Percentiles rank a stretch among this genome's conserved stretches.
These are phyloP conservation scores for Drosophila cardini DNA, from an alignment of 1,140 invertebrate genomes.

Conservation along the genomic window DNA sequence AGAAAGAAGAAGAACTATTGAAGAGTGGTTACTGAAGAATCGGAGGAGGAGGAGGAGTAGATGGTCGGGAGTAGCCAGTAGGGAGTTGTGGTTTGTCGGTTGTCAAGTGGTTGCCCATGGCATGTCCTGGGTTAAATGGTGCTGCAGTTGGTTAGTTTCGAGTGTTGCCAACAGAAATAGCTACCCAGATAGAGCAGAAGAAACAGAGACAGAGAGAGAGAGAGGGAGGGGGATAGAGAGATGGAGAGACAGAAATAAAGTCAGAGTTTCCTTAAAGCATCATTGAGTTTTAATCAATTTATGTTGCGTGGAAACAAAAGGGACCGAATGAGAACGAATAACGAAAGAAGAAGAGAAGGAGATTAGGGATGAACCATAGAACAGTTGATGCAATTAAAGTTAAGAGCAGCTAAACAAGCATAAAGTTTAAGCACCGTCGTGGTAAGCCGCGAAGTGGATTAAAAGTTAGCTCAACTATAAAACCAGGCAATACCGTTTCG, in stretches of 20 bases:
- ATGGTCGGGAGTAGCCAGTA: too few relatives aligned
- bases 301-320: conserved; percentile 19
- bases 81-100: conserved; percentile 15
- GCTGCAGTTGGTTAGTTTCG: conserved; percentile 35
- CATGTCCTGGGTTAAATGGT: conserved; percentile 44
- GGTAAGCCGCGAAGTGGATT: conserved; percentile 49
- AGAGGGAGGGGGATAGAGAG: conserved; percentile 15
- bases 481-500: background rate
- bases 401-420: conserved; percentile 50
- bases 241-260: conserved; percentile 11
- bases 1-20: background rate
- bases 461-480: conserved; percentile 43
- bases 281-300: conserved; percentile 71
- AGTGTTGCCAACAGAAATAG: conserved; percentile 43
- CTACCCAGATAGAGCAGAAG: background rate
- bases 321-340: background rate
- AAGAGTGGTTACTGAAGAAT: background rate
- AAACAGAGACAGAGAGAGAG: conserved; percentile 6
- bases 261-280: conserved; percentile 32
- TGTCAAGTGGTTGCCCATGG: conserved; percentile 46
- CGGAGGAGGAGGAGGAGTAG: too few relatives aligned
- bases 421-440: conserved; percentile 44
- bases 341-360: conserved; percentile 1
- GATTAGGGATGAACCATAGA: conserved; percentile 22
- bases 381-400: conserved; percentile 51